phyloP scores from a whole-genome alignment of 2,888 invertebrate genomes.

The Tholera decimalis region DNA sequence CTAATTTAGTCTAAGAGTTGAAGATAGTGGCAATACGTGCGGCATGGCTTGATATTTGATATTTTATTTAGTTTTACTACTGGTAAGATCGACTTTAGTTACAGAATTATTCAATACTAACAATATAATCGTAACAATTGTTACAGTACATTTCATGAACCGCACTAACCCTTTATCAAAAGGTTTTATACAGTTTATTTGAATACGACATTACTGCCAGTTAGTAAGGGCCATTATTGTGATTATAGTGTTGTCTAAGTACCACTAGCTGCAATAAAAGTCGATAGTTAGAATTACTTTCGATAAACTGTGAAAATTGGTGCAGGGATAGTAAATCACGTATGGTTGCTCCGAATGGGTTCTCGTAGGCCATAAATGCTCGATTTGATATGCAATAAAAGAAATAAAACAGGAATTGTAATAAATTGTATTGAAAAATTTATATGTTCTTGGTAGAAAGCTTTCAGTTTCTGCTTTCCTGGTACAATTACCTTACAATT shows the following conservation, averaged over 20 bases:
- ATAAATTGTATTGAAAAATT: slow-evolving; percentile 17
- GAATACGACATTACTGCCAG: slow-evolving; percentile 35
- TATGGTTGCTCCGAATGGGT: slow-evolving; percentile 26
- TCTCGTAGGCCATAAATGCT: slow-evolving; percentile 42
- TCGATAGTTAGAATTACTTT: slow-evolving; percentile 33
- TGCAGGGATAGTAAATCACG: slow-evolving; percentile 39
- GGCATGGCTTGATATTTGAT: slow-evolving; percentile 1
- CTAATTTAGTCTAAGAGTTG: not conserved
- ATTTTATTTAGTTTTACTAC: slow-evolving; percentile 22
- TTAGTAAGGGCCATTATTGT: slow-evolving; percentile 49
- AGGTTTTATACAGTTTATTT: slow-evolving; percentile 37
- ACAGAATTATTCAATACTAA: slow-evolving; percentile 12
- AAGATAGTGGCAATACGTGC: slow-evolving; percentile 10
- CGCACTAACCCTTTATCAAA: slow-evolving; percentile 36
- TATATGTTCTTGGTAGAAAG: slow-evolving; percentile 10
- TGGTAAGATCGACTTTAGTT: slow-evolving; percentile 4
- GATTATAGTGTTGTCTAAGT: slow-evolving; percentile 41
- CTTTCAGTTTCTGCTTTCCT: slow-evolving; percentile 15
- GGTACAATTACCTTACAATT: slow-evolving; percentile 5
- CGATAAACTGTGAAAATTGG: slow-evolving; percentile 44
- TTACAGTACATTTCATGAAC: slow-evolving; percentile 24
- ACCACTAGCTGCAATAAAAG: slow-evolving; percentile 44
- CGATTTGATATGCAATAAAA: slow-evolving; percentile 22
- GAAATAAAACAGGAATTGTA: slow-evolving; percentile 37
- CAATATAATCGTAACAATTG: slow-evolving; percentile 4